A percentile compares a stretch with the other conserved stretches of the same genome.
phyloP scores from a whole-genome alignment of 2,113 vertebrate genomes.

The Proterorhinus semilunaris region DNA sequence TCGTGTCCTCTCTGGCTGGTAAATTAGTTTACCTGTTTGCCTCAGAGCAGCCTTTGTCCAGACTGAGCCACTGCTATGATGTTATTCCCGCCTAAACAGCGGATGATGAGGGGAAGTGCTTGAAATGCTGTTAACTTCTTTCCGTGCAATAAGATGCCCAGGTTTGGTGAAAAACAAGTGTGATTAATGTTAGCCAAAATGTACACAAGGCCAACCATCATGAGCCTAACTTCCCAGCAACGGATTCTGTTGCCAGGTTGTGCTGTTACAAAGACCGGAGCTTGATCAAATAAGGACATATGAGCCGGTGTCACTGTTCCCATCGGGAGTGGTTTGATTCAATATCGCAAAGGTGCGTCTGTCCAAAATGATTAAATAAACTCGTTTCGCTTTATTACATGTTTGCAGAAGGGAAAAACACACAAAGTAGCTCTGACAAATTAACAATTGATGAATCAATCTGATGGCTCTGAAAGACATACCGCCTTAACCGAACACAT shows the following conservation, averaged over 20 bases:
- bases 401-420: background rate
- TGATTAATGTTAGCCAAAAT: constrained; percentile 11
- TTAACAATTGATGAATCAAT: background rate
- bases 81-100: constrained; percentile 30
- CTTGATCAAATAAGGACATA: constrained; percentile 54
- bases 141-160: constrained; percentile 20
- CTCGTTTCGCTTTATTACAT: background rate
- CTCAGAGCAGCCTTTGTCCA: constrained; percentile 38
- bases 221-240: constrained; percentile 20
- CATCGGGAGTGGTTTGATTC: constrained; percentile 47
- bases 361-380: background rate
- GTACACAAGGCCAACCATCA: constrained; percentile 8
- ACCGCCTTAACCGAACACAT: no score
- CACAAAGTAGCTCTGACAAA: background rate
- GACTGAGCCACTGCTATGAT: constrained; percentile 35
- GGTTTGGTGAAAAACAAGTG: constrained; percentile 29
- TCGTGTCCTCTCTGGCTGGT: constrained; percentile 1
- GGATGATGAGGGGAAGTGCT: constrained; percentile 11
- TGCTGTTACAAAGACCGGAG: constrained; percentile 14
- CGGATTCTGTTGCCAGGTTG: constrained; percentile 17
- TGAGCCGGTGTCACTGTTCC: constrained; percentile 36
- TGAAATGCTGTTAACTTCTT: constrained; percentile 20
- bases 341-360: constrained; percentile 29
- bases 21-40: constrained; percentile 39
- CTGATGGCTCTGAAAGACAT: background rate